Conservation (phyloP, 2,888 invertebrate species). For the Heliconius aoede region DNA sequence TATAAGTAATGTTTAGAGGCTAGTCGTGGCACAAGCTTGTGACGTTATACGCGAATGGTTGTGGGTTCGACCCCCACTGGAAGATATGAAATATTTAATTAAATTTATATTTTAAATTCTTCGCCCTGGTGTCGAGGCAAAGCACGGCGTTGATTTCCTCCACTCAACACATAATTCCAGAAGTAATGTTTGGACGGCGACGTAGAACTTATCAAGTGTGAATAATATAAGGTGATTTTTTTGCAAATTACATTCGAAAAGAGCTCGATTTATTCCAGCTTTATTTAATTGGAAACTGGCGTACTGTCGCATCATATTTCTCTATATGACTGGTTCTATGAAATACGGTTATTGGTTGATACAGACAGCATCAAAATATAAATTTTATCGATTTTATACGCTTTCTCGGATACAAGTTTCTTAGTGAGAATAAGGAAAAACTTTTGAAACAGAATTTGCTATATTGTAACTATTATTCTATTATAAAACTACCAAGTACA, state of each 20-base stretch:
- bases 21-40: too few relatives aligned
- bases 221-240: not conserved
- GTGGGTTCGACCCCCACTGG: too few relatives aligned
- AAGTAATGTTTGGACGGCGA: not conserved
- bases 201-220: not conserved
- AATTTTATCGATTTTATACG: not conserved
- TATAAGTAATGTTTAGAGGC: too few relatives aligned
- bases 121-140: too few relatives aligned
- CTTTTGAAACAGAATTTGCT: not conserved
- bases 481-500: too few relatives aligned
- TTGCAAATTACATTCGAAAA: not conserved
- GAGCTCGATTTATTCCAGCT: not conserved
- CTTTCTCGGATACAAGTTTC: not conserved
- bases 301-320: not conserved
- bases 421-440: conserved; percentile 6
- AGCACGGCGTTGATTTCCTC: too few relatives aligned
- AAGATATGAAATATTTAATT: too few relatives aligned
- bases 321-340: not conserved
- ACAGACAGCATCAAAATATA: conserved; percentile 1
- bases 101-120: too few relatives aligned
- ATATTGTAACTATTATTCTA: too few relatives aligned
- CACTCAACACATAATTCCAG: too few relatives aligned
- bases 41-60: too few relatives aligned
- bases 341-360: conserved; percentile 19
- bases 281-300: not conserved